Base-by-base conservation (phyloP, 2,888 invertebrate genomes). In the Theodoxus fluviatilis region DNA sequence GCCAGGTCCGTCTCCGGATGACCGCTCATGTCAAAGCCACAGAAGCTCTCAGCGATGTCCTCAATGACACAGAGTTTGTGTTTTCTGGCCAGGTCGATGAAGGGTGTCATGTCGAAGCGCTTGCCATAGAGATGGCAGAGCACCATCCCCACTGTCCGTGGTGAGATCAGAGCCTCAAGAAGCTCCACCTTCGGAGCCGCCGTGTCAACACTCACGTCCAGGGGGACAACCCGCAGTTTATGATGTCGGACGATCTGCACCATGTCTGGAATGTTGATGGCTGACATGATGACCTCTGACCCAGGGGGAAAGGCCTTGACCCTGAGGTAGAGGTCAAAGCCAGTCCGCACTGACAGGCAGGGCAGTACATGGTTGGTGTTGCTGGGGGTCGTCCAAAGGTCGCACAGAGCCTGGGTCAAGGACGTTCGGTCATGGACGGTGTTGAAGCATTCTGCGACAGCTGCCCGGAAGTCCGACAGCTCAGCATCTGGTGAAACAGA, bases 251-350 rank as follows among this genome's bases (percentile, higher is more conserved):
- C 78, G 33, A 87, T 81, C 2, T 70, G 71, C 0, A 80, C 78
- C 84, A 87, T 85, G 73, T 83, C 84, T 6, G 87, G 86, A 70
- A 87, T 87, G 76, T 87, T 87, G 31, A 87, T 81, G 38, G 87
- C 87, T 3, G 87, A 85, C 84, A 87, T 84, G 65, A 87, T 85
- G 68, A 87, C 77, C 76, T 87, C 87, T 66, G 86, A 86, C 40
- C 85, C 86, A n/a, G 75, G 74, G 3, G 85, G 85, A 73, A 84
- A 87, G 38, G 79, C 74, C 75, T 78, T 81, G 33, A 80, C 82
- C 71, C 74, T 75, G 33, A 85, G 77, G 67, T 78, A 85, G 28
- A 85, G 77, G 75, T 86, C 85, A 72, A 86, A 78, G 49, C 79
- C 83, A 71, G 82, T 79, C 47, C 86, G 75, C 22, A 84, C 85